Base-by-base conservation (phyloP, 1,140 invertebrate genomes). In the Apis florea region DNA sequence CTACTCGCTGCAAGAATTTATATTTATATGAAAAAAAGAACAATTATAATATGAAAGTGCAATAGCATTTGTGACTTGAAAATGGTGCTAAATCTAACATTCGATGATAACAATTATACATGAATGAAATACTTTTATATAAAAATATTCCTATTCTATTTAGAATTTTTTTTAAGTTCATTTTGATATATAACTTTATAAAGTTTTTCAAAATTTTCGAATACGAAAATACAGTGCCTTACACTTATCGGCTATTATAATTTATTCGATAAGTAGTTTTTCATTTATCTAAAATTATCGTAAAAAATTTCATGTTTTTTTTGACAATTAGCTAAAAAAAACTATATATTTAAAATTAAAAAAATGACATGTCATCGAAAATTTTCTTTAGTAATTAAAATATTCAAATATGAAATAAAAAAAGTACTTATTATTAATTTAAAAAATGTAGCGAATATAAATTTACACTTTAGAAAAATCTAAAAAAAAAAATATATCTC, bases 161-260 rank as follows among this genome's bases (percentile, higher is more conserved):
- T n/a, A 9, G 26, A 26, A 72, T 66, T 13, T 83, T 61, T 58
- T 51, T 84, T 26, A 47, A 76, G 56, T 58, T 13, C 17, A 71
- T 54, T 66, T 54, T 19, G 51, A 66, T 64, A 53, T n/a, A 31
- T 54, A 19, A 2, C 54, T 47, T n/a, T 17, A 10, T 17, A 49
- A 58, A 56, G 13, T 24, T 72, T 72, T 54, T 21, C 17, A 31
- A 59, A 69, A 31, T 59, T 72, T 13, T 59, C 2, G n/a, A 47
- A 76, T 17, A 66, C 19, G 10, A 47, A 51, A 72, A 53, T 61
- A 61, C 17, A 47, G 79, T 80, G 79, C 79, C 79, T 80, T 80
- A 79, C 12, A 31, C 54, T 72, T 54, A 21, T 64, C 19, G 58
- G 58, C 58, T 59, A 56, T 54, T 81, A 66, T 51, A 70, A 74